Evolutionary conservation across 2,797 vertebrate species (phyloP), one percentile per base, ranked within the genome.

Genomic region (Decapterus maruadsi): DNA sequence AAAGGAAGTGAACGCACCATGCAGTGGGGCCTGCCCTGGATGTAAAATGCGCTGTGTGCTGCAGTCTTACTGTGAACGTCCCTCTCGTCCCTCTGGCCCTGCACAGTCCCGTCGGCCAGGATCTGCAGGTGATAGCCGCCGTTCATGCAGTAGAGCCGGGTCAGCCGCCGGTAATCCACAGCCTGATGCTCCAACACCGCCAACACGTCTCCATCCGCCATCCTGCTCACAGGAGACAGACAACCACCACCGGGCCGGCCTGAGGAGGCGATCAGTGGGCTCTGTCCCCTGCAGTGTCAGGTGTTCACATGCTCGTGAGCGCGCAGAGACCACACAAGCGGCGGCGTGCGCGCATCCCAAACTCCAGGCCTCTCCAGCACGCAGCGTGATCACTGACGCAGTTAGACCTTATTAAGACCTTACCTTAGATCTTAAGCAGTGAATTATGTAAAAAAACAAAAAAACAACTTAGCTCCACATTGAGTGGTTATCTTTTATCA

Each of bases 121-220:
- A 99, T 96, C 69, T 96, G 96, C 54, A 99, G 90, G 93, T 98
- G 98, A 72, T 97, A 87, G 9, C 97, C 97, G 66, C 97, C 97
- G 8, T 97, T 99, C 95, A 95, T 96, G 91, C 98, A 99, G 92
- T 99, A 98, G 4, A 99, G 95, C 22, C 96, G 96, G 6, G 95
- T 96, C 60, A 93, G 95, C 26, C 96, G 94, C 89, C 95, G 95
- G 92, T 96, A 95, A 89, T 95, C 84, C 72, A 5, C 78, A 88
- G 94, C 54, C 82, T 93, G 85, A 13, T 94, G 93, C 0, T 80
- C 93, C 51, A 92, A 84, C 14, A 82, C 84, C 14, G 82, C 88
- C 0, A 67, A 65, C 78, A 91, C 26, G 26, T 95, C 93, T 43
- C 91, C 96, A 66, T 97, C 96, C 6, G 96, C 92, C 97, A 97